Base-by-base conservation (phyloP, 2,797 vertebrate genomes). In the Arrhamphus sclerolepis region DNA sequence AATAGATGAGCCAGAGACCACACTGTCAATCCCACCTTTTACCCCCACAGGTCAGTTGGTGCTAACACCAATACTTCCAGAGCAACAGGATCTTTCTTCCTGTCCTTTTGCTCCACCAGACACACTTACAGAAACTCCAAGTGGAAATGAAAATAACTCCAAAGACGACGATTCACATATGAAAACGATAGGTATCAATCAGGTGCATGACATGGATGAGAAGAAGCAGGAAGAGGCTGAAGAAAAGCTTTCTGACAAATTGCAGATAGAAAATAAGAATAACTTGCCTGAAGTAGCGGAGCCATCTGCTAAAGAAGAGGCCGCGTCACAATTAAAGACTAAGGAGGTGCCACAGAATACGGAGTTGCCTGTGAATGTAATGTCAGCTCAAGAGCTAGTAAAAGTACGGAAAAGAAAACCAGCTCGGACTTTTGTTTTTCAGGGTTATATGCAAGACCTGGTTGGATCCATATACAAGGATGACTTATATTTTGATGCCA, bases 341-440 rank as follows among this genome's bases (percentile, higher is more conserved):
- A 74, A 83, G 31, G 69, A 68, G 59, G 56, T 28, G 17, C 49
- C 74, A 49, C 58, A 69, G 66, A 68, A 53, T 24, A 68, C 77
- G 24, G 83, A 84, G 18, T 48, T 81, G 51, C 70, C 85, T 0
- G 11, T 87, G 29, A 86, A 82, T 75, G 72, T 82, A 46, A 89
- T 90, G 76, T 87, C 88, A 40, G 90, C 89, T 60, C 91, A 90
- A 77, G 88, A 92, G 61, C 62, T 87, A 41, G 86, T 91, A 5
- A 91, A 90, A 80, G 86, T 89, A 21, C 81, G 88, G 39, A 88
- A 91, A 81, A 88, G 91, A 73, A 91, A 91, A 58, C 70, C 90
- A 17, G 75, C 85, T 4, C 77, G 82, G 49, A 62, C 81, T 0
- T 86, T 83, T 73, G 47, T 88, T 48, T 88, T 87, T 54, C 86